Conservation (phyloP, 2,888 invertebrate genomes). For the Mystacides longicornis region DNA sequence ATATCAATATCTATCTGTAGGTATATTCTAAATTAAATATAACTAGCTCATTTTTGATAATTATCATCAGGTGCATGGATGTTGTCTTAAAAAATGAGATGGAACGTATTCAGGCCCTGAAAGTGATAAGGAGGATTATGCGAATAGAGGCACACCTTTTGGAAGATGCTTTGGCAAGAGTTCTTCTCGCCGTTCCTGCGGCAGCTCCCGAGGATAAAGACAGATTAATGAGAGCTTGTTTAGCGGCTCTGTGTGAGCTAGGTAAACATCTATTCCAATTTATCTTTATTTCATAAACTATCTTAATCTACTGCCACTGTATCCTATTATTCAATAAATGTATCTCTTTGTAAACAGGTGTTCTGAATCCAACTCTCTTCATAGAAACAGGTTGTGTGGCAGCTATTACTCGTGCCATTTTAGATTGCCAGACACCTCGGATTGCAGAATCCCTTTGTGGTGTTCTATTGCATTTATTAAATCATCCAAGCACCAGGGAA, state of each 20-base stretch:
- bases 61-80: conserved; percentile 70
- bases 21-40: no score
- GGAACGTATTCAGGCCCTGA: conserved; percentile 85
- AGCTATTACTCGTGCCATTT: conserved; percentile 71
- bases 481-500: conserved; percentile 73
- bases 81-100: conserved; percentile 84
- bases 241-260: conserved; percentile 84
- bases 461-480: conserved; percentile 75
- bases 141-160: conserved; percentile 37
- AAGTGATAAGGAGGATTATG: conserved; percentile 61
- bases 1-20: no score
- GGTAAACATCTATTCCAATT: conserved; percentile 44
- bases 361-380: conserved; percentile 73
- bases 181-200: conserved; percentile 53
- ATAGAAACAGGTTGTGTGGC: conserved; percentile 77
- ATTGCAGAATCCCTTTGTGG: conserved; percentile 88
- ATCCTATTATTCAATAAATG: background rate
- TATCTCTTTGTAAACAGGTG: conserved; percentile 50
- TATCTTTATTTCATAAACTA: no score
- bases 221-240: conserved; percentile 72
- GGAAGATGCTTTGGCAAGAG: conserved; percentile 21
- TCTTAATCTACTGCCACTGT: background rate
- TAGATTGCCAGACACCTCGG: conserved; percentile 80
- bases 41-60: background rate
- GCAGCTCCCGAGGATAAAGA: conserved; percentile 77